phyloP scores from a whole-genome alignment of 2,113 vertebrate genomes.

The Stomatorhinus ivindoensis region DNA sequence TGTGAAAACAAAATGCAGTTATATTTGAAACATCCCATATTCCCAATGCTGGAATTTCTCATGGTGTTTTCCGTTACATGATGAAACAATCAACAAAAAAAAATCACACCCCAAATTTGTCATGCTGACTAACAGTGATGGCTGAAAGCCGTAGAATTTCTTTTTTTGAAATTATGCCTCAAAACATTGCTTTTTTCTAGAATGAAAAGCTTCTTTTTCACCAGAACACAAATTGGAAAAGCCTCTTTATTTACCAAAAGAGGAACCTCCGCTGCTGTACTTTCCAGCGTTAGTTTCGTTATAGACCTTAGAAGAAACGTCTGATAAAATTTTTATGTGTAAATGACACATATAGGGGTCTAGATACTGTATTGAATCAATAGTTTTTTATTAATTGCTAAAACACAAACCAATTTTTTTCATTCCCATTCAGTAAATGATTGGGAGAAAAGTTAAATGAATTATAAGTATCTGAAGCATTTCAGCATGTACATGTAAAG shows the following conservation, averaged over 20 bases:
- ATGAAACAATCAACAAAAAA: background rate
- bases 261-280: background rate
- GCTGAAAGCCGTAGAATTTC: background rate
- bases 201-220: background rate
- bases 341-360: background rate
- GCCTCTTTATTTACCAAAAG: background rate
- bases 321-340: background rate
- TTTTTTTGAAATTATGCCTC: background rate
- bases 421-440: background rate
- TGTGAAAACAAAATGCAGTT: background rate
- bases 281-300: slow-evolving; percentile 4
- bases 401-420: background rate
- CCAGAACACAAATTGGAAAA: background rate
- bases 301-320: background rate
- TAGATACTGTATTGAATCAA: background rate
- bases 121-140: background rate
- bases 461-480: background rate
- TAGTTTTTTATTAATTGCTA: background rate
- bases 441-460: background rate
- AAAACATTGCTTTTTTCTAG: background rate
- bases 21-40: background rate
- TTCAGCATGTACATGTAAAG: background rate
- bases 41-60: background rate
- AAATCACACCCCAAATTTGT: background rate
- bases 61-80: background rate